Percentiles rank a stretch among this genome's conserved stretches.
These are phyloP conservation scores for Rhagophthalmus giganteus DNA, from an alignment of 2,888 invertebrate species.

Conservation along the genomic window DNA sequence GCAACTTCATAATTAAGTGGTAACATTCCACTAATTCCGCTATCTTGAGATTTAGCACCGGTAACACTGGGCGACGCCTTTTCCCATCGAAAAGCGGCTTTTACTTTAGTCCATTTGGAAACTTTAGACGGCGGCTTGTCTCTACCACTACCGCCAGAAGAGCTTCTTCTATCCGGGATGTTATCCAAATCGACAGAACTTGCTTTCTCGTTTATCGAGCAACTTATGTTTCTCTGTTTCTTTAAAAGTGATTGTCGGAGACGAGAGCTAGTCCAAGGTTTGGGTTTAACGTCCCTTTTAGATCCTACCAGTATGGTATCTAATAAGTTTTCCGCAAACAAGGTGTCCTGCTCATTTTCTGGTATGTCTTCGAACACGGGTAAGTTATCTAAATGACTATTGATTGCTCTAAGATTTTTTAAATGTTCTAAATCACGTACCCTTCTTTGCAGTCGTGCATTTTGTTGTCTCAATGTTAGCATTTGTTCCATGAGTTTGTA, in stretches of 20 bases:
- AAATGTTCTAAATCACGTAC: constrained; percentile 74
- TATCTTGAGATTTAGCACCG: constrained; percentile 54
- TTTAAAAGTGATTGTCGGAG: constrained; percentile 59
- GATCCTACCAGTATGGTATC: constrained; percentile 65
- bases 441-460: constrained; percentile 67
- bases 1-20: constrained; percentile 59
- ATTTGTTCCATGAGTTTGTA: constrained; percentile 78
- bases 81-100: constrained; percentile 87
- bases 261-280: constrained; percentile 36
- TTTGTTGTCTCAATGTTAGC: constrained; percentile 71
- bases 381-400: constrained; percentile 55
- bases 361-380: constrained; percentile 58
- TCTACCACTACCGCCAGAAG: constrained; percentile 14
- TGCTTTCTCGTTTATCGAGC: constrained; percentile 55
- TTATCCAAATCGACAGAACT: constrained; percentile 3
- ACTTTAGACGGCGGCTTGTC: constrained; percentile 60
- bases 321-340: constrained; percentile 64
- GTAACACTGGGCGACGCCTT: constrained; percentile 60
- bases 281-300: constrained; percentile 40
- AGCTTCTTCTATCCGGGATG: constrained; percentile 6
- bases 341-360: constrained; percentile 66
- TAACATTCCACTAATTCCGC: constrained; percentile 54
- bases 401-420: constrained; percentile 65
- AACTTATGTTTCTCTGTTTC: constrained; percentile 63
- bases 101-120: constrained; percentile 88